Evolutionary conservation across 2,888 invertebrate species (phyloP).

Genomic region (Drymonia ruficornis): DNA sequence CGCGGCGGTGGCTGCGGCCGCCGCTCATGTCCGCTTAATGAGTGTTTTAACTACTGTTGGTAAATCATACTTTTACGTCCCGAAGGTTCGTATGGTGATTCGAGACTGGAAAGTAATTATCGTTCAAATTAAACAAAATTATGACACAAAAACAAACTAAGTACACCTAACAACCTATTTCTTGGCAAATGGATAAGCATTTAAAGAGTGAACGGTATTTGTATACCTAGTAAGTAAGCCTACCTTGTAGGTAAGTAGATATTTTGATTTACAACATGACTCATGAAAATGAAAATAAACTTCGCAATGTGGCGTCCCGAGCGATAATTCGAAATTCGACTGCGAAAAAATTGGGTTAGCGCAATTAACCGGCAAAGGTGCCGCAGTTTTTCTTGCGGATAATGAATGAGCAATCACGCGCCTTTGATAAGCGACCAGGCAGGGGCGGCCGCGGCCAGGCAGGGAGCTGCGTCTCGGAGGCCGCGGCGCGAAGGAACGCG

Average conservation of each 20-base stretch:
- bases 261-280: background rate
- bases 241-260: no score
- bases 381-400: constrained; percentile 59
- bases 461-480: constrained; percentile 30
- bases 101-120: constrained; percentile 20
- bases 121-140: background rate
- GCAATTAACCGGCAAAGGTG: constrained; percentile 64
- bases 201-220: no score
- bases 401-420: constrained; percentile 67
- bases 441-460: constrained; percentile 26
- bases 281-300: constrained; percentile 33
- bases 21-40: constrained; percentile 68
- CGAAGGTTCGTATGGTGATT: constrained; percentile 42
- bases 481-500: constrained; percentile 17
- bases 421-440: constrained; percentile 51
- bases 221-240: no score
- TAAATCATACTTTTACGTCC: constrained; percentile 68
- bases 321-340: constrained; percentile 31
- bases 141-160: background rate
- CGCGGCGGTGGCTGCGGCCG: constrained; percentile 57
- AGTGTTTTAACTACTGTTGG: constrained; percentile 75
- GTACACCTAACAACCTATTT: no score
- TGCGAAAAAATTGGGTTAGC: constrained; percentile 54
- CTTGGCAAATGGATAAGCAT: no score
- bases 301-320: constrained; percentile 30